Conservation (phyloP, 2,797 vertebrate genomes). For the Octomys mimax region DNA sequence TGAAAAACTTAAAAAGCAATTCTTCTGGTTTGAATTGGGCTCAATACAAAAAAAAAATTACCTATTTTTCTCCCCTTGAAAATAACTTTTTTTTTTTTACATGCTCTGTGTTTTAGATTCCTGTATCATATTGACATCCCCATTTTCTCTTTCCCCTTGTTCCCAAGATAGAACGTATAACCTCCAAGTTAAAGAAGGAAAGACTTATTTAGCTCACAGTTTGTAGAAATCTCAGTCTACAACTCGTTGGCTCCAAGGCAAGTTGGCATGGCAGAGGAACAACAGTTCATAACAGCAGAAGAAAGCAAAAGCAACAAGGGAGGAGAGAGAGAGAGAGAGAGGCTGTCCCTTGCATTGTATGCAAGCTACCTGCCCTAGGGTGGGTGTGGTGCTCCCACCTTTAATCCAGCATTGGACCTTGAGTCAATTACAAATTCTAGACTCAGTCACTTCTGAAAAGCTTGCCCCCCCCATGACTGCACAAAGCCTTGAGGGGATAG, state of each 20-base stretch:
- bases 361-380: background rate
- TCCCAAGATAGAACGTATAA: too few species aligned
- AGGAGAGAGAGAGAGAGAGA: too few species aligned
- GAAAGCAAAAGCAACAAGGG: too few species aligned
- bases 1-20: background rate
- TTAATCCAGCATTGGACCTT: background rate
- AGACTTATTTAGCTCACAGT: too few species aligned
- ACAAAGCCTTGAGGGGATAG: background rate
- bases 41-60: conserved; percentile 17
- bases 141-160: background rate
- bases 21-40: conserved; percentile 19
- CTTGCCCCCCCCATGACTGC: background rate
- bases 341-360: background rate
- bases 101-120: conserved; percentile 18
- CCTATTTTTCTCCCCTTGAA: background rate
- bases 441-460: background rate
- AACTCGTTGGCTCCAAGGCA: too few species aligned
- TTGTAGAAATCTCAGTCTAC: too few species aligned
- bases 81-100: background rate
- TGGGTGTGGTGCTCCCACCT: background rate
- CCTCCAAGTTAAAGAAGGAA: too few species aligned
- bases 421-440: background rate
- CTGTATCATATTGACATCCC: background rate
- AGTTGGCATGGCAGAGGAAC: too few species aligned
- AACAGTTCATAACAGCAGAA: too few species aligned